phyloP scores from a whole-genome alignment of 2,888 invertebrate genomes.

The Caenorhabditis panamensis region DNA sequence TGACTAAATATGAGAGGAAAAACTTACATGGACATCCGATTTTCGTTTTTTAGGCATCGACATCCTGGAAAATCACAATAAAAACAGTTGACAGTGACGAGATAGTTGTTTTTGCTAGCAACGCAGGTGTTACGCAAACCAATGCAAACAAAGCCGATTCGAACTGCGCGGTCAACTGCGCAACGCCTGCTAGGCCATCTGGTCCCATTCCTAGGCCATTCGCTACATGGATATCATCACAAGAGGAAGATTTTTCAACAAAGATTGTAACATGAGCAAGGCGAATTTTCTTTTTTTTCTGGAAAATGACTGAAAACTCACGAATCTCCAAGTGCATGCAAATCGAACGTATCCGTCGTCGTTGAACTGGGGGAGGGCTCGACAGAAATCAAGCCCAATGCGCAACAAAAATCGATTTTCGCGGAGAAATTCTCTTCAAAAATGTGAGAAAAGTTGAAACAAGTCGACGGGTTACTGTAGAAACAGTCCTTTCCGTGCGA shows the following conservation, averaged over 20 bases:
- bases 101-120: too few species aligned
- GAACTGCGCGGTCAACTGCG: conserved; percentile 30
- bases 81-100: too few species aligned
- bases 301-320: conserved; percentile 20
- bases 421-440: not conserved
- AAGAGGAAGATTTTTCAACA: not conserved
- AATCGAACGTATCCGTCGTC: conserved; percentile 48
- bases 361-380: conserved; percentile 22
- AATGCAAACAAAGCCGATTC: conserved; percentile 4
- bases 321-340: conserved; percentile 39
- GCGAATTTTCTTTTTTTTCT: not conserved
- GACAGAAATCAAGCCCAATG: conserved; percentile 23
- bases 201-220: conserved; percentile 21
- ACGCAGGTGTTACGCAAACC: too few species aligned
- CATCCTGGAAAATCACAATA: conserved; percentile 54
- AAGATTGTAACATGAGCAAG: conserved; percentile 4
- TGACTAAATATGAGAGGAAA: not conserved
- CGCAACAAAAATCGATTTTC: too few species aligned
- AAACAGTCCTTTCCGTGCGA: conserved; percentile 1
- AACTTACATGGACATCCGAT: conserved; percentile 56
- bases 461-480: not conserved
- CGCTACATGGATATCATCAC: not conserved
- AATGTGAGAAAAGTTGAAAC: not conserved
- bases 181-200: conserved; percentile 6
- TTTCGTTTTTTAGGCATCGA: conserved; percentile 55